Conservation (phyloP, 2,113 vertebrate species). For the Anguilla rostrata region DNA sequence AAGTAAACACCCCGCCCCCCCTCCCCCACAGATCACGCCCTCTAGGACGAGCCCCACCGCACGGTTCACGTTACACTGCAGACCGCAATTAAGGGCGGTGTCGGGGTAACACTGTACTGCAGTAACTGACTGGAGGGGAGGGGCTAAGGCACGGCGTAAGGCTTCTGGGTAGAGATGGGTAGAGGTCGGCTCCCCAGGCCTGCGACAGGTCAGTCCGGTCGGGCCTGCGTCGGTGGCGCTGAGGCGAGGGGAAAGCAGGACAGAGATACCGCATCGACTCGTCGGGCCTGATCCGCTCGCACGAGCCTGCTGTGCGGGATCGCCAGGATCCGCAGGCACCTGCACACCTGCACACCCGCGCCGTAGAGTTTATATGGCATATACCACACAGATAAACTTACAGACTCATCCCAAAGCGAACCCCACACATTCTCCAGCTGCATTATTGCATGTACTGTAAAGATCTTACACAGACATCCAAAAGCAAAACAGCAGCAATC, state of each 20-base stretch:
- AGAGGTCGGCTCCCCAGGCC: constrained; percentile 43
- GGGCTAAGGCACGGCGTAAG: constrained; percentile 61
- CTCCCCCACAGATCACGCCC: constrained; percentile 17
- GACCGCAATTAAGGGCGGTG: constrained; percentile 32
- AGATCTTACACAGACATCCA: background rate
- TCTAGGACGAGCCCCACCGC: background rate
- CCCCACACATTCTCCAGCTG: background rate
- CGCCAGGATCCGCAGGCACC: background rate
- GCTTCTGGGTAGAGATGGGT: constrained; percentile 40
- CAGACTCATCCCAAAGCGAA: too few relatives aligned
- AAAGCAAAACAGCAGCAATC: background rate
- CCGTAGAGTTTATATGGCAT: background rate
- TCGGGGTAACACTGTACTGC: constrained; percentile 34
- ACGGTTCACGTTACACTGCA: constrained; percentile 15
- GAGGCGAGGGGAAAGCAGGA: constrained; percentile 29
- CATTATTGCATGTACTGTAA: too few relatives aligned
- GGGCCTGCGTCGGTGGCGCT: constrained; percentile 58
- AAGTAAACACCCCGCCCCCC: constrained; percentile 34
- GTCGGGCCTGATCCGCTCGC: constrained; percentile 51
- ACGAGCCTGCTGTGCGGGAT: constrained; percentile 12
- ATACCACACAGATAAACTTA: background rate
- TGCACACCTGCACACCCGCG: background rate
- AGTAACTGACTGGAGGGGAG: constrained; percentile 44
- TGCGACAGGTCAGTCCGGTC: constrained; percentile 71
- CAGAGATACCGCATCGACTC: constrained; percentile 51